A percentile compares a stretch with the other conserved stretches of the same genome.
Evolutionary conservation across 2,797 vertebrate genomes (phyloP).

Genomic region (Sebastes paucispinis): DNA sequence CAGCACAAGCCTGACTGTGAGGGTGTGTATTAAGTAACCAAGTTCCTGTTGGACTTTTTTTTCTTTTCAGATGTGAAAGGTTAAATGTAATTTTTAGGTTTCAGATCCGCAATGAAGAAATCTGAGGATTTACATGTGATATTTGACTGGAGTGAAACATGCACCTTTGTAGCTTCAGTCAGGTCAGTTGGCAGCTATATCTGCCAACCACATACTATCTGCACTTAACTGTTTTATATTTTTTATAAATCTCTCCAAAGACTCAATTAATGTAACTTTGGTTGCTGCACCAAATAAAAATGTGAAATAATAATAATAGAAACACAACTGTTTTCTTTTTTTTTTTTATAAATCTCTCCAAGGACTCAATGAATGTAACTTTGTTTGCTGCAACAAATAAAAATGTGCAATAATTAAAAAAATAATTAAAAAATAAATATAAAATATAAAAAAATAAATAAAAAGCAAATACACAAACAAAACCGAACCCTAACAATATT

Average conservation of each 20-base stretch:
- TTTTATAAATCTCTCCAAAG: not conserved
- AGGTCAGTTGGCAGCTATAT: not conserved
- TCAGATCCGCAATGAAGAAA: not conserved
- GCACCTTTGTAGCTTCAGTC: not conserved
- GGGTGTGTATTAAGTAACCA: not conserved
- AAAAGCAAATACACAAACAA: not conserved
- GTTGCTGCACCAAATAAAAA: too few species aligned
- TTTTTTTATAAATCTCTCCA: not conserved
- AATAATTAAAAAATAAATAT: not conserved
- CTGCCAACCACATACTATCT: not conserved
- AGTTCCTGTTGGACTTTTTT: conserved; percentile 38
- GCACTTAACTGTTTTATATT: not conserved
- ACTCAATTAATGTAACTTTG: not conserved
- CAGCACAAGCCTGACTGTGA: not conserved
- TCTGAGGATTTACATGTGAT: not conserved
- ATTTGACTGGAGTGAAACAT: not conserved
- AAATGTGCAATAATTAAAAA: not conserved
- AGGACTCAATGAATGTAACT: not conserved
- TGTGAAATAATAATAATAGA: too few species aligned
- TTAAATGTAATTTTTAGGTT: not conserved
- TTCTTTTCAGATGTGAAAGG: not conserved
- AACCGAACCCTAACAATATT: not conserved
- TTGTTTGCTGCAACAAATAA: not conserved
- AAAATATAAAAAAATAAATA: too few species aligned
- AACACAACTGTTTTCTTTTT: not conserved